phyloP scores from a whole-genome alignment of 2,113 vertebrate genomes.

The Entomyzon cyanotis region DNA sequence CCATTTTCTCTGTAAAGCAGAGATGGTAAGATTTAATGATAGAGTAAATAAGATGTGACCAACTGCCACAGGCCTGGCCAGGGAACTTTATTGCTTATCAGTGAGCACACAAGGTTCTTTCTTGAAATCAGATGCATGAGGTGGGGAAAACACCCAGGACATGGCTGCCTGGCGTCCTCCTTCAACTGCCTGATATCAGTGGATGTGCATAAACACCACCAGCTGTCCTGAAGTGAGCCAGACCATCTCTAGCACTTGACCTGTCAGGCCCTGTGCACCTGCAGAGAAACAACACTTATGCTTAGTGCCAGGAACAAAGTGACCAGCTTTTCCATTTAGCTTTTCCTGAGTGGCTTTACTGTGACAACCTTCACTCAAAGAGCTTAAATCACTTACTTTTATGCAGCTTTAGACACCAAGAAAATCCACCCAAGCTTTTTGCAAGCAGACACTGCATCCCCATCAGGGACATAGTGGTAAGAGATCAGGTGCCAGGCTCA shows the following conservation, averaged over 20 bases:
- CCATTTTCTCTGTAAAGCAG: not conserved
- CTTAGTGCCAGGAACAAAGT: not conserved
- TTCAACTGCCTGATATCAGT: not conserved
- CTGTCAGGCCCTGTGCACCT: not conserved
- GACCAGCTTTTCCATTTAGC: not conserved
- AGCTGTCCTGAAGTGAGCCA: not conserved
- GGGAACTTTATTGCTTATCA: not conserved
- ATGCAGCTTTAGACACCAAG: not conserved
- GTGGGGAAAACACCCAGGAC: not conserved
- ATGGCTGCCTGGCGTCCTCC: not conserved
- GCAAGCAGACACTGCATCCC: not conserved
- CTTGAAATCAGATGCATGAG: not conserved
- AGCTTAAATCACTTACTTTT: not conserved
- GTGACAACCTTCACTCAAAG: not conserved
- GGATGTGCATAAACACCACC: not conserved
- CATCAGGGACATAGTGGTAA: accelerated
- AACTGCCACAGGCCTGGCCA: not conserved
- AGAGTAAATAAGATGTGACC: not conserved
- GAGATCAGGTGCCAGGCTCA: not conserved
- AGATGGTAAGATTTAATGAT: not conserved
- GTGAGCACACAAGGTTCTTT: not conserved
- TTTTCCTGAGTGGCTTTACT: not conserved
- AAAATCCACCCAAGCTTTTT: not conserved
- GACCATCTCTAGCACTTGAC: not conserved
- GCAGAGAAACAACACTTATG: not conserved